phyloP scores from a whole-genome alignment of 2,797 vertebrate genomes.

The Leuciscus waleckii region DNA sequence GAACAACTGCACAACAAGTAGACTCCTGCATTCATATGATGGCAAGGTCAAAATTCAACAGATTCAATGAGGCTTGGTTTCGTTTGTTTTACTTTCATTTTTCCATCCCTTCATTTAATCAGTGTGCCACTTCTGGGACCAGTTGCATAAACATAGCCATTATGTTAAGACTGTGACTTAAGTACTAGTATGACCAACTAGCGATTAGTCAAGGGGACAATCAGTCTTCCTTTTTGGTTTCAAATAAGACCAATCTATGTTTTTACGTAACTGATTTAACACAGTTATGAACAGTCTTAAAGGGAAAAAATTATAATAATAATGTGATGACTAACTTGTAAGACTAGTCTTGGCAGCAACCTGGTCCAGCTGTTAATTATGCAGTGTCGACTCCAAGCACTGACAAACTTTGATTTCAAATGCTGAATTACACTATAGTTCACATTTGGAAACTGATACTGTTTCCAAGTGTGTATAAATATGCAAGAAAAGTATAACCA shows the following conservation, averaged over 20 bases:
- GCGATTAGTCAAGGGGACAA: background rate
- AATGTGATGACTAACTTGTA: background rate
- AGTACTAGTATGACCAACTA: background rate
- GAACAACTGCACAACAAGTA: background rate
- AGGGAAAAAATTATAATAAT: background rate
- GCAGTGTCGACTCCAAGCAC: constrained; percentile 62
- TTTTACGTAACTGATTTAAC: background rate
- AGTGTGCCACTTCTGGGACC: constrained; percentile 60
- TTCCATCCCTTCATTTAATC: constrained; percentile 72
- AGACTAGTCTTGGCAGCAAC: background rate
- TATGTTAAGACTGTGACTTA: background rate
- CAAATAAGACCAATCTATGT: background rate
- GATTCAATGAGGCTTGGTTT: constrained; percentile 71
- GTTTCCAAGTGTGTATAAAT: constrained; percentile 74
- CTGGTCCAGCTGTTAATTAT: constrained; percentile 47
- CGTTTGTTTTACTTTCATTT: constrained; percentile 65
- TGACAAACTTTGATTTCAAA: background rate
- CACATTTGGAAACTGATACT: constrained; percentile 76
- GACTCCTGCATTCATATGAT: background rate
- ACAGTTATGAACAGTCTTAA: background rate
- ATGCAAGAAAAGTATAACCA: constrained; percentile 72
- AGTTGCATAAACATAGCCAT: background rate
- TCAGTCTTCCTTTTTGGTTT: background rate
- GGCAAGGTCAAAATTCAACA: background rate
- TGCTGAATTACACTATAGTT: constrained; percentile 47